Conservation (phyloP, 2,888 invertebrate species). For the Pollenia amentaria region DNA sequence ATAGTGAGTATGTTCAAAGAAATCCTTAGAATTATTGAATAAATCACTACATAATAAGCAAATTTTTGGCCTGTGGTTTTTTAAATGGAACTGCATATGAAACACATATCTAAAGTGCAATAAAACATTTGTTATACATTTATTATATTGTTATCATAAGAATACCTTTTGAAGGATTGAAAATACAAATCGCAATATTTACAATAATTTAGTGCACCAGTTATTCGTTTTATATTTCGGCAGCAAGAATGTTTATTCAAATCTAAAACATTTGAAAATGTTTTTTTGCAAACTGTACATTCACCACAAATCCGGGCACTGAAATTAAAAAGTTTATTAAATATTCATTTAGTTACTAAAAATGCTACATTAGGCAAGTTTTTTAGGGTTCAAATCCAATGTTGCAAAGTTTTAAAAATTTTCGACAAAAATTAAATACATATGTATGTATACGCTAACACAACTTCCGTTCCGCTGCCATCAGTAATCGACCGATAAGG, state of each 20-base stretch:
- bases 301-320: constrained; percentile 71
- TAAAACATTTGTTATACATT: too few species aligned
- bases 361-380: too few species aligned
- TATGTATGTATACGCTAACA: too few species aligned
- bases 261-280: constrained; percentile 80
- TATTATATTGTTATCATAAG: too few species aligned
- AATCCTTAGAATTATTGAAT: constrained; percentile 80
- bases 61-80: constrained; percentile 80
- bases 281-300: constrained; percentile 80
- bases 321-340: constrained; percentile 1
- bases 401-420: too few species aligned
- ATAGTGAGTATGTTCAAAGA: constrained; percentile 82
- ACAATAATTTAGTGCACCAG: constrained; percentile 78
- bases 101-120: constrained; percentile 79
- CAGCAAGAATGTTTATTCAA: constrained; percentile 83
- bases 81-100: constrained; percentile 83
- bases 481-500: too few species aligned
- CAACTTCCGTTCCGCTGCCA: too few species aligned
- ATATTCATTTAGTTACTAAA: not conserved
- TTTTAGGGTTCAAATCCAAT: too few species aligned
- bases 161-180: constrained; percentile 82
- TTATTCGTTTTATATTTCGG: constrained; percentile 77
- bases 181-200: constrained; percentile 79
- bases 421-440: too few species aligned
- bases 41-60: constrained; percentile 81